Percentiles rank a stretch among this genome's conserved stretches.
These are phyloP conservation scores for Onychorhynchus coronatus DNA, from an alignment of 2,113 vertebrate species.

Conservation along the genomic window DNA sequence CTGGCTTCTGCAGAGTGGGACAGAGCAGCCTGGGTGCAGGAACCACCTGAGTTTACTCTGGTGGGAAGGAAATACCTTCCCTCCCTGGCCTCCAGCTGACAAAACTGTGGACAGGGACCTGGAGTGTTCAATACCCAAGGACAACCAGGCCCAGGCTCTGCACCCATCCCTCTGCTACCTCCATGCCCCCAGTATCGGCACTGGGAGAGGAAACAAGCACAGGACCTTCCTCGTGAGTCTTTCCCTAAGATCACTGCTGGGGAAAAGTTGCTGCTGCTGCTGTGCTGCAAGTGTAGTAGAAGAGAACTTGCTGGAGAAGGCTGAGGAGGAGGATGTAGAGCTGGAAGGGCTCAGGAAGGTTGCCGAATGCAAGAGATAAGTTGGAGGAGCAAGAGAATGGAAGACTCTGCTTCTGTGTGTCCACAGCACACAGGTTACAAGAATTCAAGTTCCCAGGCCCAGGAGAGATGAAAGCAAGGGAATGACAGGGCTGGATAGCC, in stretches of 20 bases:
- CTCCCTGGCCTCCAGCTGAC: fast-evolving
- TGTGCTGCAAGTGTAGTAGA: background rate
- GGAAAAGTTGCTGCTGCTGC: background rate
- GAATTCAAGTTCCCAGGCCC: background rate
- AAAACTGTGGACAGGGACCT: background rate
- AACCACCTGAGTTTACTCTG: background rate
- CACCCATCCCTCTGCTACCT: background rate
- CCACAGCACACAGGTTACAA: background rate
- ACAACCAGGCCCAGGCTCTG: background rate
- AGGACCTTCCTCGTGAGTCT: background rate
- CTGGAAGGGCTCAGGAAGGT: background rate
- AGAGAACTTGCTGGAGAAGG: background rate
- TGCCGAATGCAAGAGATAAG: background rate
- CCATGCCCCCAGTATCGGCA: fast-evolving
- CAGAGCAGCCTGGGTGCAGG: background rate
- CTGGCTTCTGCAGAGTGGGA: background rate
- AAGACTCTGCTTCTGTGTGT: background rate
- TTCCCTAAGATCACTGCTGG: background rate
- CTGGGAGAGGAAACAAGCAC: background rate
- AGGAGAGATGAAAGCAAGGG: background rate
- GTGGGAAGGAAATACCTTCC: background rate
- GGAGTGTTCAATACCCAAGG: background rate
- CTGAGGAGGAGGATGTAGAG: background rate
- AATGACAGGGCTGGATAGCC: background rate
- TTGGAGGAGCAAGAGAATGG: background rate